phyloP scores from a whole-genome alignment of 1,140 invertebrate genomes.

The Apis dorsata region DNA sequence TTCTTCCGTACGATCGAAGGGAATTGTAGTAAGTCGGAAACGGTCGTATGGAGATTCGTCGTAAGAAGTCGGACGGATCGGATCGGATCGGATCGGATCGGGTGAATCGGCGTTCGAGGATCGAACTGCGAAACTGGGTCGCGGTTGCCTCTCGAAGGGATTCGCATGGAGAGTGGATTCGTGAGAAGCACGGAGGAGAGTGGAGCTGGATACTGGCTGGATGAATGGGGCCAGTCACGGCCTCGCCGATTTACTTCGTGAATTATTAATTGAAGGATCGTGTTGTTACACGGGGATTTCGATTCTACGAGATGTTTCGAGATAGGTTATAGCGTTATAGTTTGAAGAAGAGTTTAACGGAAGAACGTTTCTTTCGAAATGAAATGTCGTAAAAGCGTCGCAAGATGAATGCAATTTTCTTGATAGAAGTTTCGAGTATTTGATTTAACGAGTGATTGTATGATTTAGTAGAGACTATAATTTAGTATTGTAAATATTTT shows the following conservation, averaged over 20 bases:
- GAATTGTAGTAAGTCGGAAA: constrained; percentile 21
- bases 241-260: constrained; percentile 20
- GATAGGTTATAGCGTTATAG: background rate
- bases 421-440: no score
- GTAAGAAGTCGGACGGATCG: constrained; percentile 1
- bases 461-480: no score
- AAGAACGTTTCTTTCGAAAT: no score
- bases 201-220: background rate
- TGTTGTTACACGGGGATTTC: background rate
- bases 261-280: constrained; percentile 26
- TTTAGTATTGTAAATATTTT: no score
- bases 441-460: no score
- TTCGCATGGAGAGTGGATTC: constrained; percentile 18
- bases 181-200: constrained; percentile 39
- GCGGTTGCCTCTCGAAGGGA: background rate
- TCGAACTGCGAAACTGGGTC: background rate
- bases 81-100: background rate
- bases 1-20: constrained; percentile 19
- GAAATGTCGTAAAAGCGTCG: no score
- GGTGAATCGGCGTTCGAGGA: background rate
- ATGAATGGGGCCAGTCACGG: constrained; percentile 26
- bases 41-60: constrained; percentile 32
- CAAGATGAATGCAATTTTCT: no score
- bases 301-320: background rate
- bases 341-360: background rate